These are phyloP conservation scores for Puma concolor DNA, from an alignment of 2,113 vertebrate genomes.

Conservation along the genomic window DNA sequence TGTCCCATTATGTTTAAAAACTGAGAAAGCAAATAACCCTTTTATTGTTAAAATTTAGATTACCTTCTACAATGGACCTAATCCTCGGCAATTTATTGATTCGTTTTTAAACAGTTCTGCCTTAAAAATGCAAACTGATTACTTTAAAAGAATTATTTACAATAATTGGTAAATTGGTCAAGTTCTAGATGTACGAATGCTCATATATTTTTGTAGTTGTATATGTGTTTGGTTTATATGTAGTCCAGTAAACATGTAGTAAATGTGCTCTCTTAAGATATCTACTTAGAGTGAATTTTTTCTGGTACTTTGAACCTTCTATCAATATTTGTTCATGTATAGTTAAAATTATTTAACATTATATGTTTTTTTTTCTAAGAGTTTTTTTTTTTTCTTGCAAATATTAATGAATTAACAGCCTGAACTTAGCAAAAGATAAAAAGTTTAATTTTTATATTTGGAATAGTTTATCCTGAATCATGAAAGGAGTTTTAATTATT, in stretches of 20 bases:
- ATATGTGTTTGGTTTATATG: neutral
- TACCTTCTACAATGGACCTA: neutral
- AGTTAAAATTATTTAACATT: conserved; percentile 14
- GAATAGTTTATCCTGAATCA: neutral
- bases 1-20: neutral
- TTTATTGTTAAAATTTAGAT: conserved; percentile 46
- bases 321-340: neutral
- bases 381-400: neutral
- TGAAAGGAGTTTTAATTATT: conserved; percentile 29
- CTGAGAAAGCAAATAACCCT: conserved; percentile 13
- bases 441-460: conserved; percentile 34
- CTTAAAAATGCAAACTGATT: neutral
- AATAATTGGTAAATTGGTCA: neutral
- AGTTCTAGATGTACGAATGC: neutral
- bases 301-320: neutral
- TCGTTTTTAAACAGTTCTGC: neutral
- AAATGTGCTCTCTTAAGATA: neutral
- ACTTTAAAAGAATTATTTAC: conserved; percentile 6
- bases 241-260: neutral
- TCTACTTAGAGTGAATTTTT: neutral
- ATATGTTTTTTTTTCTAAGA: neutral
- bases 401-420: neutral
- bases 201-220: neutral
- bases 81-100: neutral
- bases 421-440: neutral